phyloP scores from a whole-genome alignment of 2,888 invertebrate species.

The Frankliniella intonsa region DNA sequence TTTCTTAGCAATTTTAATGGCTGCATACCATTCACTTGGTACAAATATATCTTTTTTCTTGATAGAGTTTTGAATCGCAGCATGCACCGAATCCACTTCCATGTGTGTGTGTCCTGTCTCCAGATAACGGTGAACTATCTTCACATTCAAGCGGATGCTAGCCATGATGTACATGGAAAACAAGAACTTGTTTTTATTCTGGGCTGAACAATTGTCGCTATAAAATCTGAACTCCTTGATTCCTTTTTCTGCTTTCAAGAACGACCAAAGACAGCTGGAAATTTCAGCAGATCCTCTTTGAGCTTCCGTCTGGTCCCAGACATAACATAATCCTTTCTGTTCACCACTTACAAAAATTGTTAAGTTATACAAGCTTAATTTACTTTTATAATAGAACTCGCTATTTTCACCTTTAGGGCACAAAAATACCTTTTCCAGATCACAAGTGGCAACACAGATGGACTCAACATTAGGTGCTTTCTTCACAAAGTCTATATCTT shows the following conservation, averaged over 20 bases:
- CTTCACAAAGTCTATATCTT: background rate
- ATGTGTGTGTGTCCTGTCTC: background rate
- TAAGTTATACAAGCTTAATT: constrained; percentile 39
- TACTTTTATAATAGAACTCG: constrained; percentile 39
- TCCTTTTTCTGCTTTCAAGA: background rate
- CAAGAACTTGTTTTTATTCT: background rate
- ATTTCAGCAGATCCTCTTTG: background rate
- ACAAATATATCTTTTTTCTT: background rate
- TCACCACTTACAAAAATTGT: constrained; percentile 34
- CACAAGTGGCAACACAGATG: constrained; percentile 33
- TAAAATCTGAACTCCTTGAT: background rate
- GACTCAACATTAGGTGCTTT: background rate
- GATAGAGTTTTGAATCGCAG: background rate
- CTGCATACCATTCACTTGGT: background rate
- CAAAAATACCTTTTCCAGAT: constrained; percentile 39
- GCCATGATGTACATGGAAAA: background rate
- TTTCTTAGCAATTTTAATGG: background rate
- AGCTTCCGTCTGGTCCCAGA: background rate
- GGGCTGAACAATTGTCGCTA: background rate
- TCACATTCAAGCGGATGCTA: background rate
- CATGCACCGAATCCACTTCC: background rate
- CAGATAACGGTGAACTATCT: background rate
- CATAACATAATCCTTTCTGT: background rate
- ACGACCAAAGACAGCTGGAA: background rate
- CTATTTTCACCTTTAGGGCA: constrained; percentile 39